phyloP scores from a whole-genome alignment of 2,113 vertebrate species.

The Centropristis striata region DNA sequence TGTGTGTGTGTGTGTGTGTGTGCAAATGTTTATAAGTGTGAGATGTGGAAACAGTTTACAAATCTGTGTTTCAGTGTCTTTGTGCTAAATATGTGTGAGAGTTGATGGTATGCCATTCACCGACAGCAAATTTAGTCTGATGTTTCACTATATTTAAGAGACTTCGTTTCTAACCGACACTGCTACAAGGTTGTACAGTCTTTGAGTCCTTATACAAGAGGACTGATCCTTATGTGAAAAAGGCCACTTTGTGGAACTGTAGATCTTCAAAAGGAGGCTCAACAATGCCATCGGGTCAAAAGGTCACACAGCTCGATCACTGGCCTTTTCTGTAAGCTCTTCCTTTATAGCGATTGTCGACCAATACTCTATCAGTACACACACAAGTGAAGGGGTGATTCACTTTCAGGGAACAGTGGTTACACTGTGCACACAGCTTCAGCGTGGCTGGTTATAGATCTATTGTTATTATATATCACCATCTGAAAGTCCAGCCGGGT shows the following conservation, averaged over 20 bases:
- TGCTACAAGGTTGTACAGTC: not conserved
- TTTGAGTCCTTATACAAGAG: not conserved
- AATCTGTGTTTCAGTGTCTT: not conserved
- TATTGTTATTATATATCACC: not conserved
- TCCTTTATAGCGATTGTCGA: conserved; percentile 33
- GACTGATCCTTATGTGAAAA: conserved; percentile 32
- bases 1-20: conserved; percentile 1
- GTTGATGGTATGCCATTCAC: not conserved
- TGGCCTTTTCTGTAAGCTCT: conserved; percentile 20
- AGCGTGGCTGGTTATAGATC: not conserved
- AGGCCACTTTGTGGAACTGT: not conserved
- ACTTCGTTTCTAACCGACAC: not conserved
- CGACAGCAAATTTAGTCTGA: not conserved
- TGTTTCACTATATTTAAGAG: not conserved
- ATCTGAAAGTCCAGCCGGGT: conserved; percentile 1
- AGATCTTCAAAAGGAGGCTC: conserved; percentile 35
- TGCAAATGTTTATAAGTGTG: not conserved
- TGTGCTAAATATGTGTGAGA: not conserved
- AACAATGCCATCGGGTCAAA: conserved; percentile 38
- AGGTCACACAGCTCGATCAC: conserved; percentile 15
- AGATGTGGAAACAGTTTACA: not conserved
- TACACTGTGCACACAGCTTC: not conserved
- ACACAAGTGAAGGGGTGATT: conserved; percentile 30
- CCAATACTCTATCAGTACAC: conserved; percentile 47
- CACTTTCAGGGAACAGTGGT: conserved; percentile 9